These are phyloP conservation scores for Camelus bactrianus DNA, from an alignment of 2,113 vertebrate genomes.

Conservation along the genomic window DNA sequence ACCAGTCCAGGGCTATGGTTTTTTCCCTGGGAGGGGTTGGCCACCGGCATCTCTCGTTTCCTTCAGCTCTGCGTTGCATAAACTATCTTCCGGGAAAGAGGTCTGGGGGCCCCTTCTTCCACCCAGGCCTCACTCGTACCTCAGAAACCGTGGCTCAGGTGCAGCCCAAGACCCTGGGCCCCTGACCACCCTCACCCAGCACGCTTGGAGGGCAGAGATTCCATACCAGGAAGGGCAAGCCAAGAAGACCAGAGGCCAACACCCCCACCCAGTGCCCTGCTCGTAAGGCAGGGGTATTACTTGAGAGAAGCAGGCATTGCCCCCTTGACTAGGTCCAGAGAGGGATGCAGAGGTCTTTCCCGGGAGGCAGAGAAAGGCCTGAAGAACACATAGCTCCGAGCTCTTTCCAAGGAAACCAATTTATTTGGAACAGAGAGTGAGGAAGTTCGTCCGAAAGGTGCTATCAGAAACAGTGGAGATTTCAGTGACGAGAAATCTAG, in stretches of 20 bases:
- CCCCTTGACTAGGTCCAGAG: neutral
- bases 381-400: neutral
- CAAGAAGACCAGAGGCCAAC: neutral
- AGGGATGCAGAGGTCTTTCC: neutral
- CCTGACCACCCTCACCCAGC: neutral
- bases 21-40: neutral
- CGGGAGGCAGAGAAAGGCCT: too few relatives aligned
- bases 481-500: neutral
- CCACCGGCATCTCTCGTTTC: accelerated
- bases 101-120: neutral
- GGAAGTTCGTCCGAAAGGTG: neutral
- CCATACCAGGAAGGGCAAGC: neutral
- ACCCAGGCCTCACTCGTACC: accelerated
- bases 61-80: neutral
- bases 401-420: neutral
- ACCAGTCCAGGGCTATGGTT: neutral
- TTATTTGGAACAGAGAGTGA: neutral
- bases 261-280: accelerated
- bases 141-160: neutral
- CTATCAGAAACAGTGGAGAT: neutral
- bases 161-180: too few relatives aligned
- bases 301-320: neutral
- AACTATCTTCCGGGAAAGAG: neutral
- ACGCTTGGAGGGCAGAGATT: accelerated
- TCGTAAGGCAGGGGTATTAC: neutral